These are phyloP conservation scores for Anthonomus grandis DNA, from an alignment of 1,140 invertebrate genomes.

Conservation along the genomic window DNA sequence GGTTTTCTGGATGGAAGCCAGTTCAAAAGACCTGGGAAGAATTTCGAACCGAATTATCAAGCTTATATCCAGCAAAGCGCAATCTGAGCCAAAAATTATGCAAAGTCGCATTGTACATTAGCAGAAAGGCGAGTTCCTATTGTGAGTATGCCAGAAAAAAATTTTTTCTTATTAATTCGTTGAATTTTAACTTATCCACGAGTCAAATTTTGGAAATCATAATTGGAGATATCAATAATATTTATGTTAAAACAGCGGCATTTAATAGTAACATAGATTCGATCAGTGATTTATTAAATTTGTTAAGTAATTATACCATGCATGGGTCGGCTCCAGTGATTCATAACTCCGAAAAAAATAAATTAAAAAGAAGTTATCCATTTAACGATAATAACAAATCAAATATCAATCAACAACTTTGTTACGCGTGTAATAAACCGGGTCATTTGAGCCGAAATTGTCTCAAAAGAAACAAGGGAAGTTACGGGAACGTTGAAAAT, in stretches of 20 bases:
- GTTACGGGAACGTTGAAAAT: too few species aligned
- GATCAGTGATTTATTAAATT: background rate
- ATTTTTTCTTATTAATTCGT: constrained; percentile 4
- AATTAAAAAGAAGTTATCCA: background rate
- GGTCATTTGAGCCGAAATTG: background rate
- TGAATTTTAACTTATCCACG: constrained; percentile 3
- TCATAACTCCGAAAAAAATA: background rate
- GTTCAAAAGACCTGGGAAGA: background rate
- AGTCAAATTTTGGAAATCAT: constrained; percentile 1
- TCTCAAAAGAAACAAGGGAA: too few species aligned
- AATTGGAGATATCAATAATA: constrained; percentile 8
- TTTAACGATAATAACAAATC: background rate
- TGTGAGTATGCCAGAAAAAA: constrained; percentile 20
- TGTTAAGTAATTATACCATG: constrained; percentile 3
- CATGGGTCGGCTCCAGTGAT: background rate
- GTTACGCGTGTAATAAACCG: constrained; percentile 1
- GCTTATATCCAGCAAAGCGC: constrained; percentile 4
- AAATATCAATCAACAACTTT: background rate
- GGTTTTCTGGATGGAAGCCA: background rate
- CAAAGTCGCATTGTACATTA: background rate
- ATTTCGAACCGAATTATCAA: background rate
- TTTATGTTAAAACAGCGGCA: constrained; percentile 9
- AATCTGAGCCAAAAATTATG: constrained; percentile 2
- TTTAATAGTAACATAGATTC: constrained; percentile 8
- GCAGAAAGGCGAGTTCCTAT: background rate